Evolutionary conservation across 2,888 invertebrate species (phyloP).

Genomic region (Plebejus anna): DNA sequence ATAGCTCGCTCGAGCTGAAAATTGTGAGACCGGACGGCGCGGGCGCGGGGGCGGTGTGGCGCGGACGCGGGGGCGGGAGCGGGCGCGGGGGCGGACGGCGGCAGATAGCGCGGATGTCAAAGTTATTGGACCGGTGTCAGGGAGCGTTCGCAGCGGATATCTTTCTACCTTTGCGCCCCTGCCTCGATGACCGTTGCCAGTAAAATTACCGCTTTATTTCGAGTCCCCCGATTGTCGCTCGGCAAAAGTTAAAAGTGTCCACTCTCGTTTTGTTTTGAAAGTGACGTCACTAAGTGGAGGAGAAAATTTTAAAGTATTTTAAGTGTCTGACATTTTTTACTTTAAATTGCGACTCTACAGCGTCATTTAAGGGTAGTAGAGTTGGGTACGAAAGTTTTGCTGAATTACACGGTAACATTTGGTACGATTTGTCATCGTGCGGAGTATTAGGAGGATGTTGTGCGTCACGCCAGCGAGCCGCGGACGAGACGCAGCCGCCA

Average conservation of each 20-base stretch:
- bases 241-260: conserved; percentile 32
- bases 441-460: conserved; percentile 16
- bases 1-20: conserved; percentile 69
- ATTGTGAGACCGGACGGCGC: conserved; percentile 55
- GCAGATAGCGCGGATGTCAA: conserved; percentile 54
- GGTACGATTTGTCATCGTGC: conserved; percentile 9
- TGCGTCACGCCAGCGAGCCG: conserved; percentile 32
- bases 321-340: conserved; percentile 23
- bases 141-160: conserved; percentile 62
- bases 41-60: conserved; percentile 34
- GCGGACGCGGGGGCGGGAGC: conserved; percentile 44
- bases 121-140: conserved; percentile 74
- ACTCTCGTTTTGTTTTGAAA: conserved; percentile 21
- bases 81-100: conserved; percentile 35
- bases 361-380: neutral
- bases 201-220: conserved; percentile 40
- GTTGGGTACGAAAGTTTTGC: neutral
- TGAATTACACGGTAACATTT: neutral
- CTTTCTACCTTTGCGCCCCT: conserved; percentile 58
- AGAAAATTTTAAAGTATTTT: conserved; percentile 25
- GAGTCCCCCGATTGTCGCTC: conserved; percentile 33
- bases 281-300: conserved; percentile 26
- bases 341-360: neutral
- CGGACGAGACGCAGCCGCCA: conserved; percentile 61
- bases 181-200: conserved; percentile 44